Evolutionary conservation across 1,140 invertebrate species (phyloP).

Genomic region (Helicoverpa zea): DNA sequence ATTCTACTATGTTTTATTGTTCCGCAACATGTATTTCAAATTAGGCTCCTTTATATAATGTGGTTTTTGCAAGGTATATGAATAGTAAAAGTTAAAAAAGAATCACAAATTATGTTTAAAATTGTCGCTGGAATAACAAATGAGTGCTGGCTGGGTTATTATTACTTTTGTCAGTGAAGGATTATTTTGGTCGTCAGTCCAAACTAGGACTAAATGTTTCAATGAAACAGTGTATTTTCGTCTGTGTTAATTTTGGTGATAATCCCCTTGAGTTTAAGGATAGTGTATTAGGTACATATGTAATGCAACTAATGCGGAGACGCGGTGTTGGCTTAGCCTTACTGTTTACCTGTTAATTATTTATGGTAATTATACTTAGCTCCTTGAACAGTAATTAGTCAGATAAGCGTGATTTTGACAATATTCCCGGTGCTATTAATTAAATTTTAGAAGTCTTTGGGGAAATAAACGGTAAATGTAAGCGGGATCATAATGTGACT

Average conservation of each 20-base stretch:
- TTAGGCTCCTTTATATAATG: too few species aligned
- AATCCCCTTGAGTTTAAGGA: not conserved
- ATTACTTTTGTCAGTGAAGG: too few species aligned
- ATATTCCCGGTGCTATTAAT: constrained; percentile 15
- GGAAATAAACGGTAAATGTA: not conserved
- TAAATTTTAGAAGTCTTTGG: constrained; percentile 17
- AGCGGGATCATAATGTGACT: not conserved
- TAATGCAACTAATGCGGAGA: not conserved
- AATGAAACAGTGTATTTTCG: too few species aligned
- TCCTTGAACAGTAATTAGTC: not conserved
- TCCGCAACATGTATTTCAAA: not conserved
- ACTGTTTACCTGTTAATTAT: not conserved
- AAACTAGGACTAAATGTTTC: too few species aligned
- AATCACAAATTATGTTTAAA: too few species aligned
- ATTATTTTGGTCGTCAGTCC: too few species aligned
- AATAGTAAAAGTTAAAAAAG: too few species aligned
- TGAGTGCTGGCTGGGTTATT: too few species aligned
- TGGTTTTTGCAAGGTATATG: too few species aligned
- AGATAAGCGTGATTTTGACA: constrained; percentile 16
- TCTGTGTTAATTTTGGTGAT: too few species aligned
- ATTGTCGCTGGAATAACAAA: too few species aligned
- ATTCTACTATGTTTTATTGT: not conserved
- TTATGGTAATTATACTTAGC: not conserved
- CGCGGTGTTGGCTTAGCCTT: not conserved
- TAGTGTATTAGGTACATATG: not conserved